These are phyloP conservation scores for Acholoe squamosa DNA, from an alignment of 2,888 invertebrate species.

Conservation along the genomic window DNA sequence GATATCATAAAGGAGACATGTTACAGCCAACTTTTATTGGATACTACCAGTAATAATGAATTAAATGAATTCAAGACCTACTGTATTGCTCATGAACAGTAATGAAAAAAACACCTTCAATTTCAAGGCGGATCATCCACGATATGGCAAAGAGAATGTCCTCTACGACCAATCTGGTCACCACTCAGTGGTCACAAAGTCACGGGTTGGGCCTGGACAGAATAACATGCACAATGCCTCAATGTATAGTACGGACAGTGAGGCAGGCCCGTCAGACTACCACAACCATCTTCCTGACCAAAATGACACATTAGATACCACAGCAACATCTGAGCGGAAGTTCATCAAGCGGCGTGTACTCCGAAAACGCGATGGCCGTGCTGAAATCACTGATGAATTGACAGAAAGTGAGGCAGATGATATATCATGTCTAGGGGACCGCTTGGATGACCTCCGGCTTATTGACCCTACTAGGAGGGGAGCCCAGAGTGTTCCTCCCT, in stretches of 20 bases:
- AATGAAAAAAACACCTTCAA: not conserved
- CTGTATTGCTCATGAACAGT: no score
- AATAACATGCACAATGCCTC: not conserved
- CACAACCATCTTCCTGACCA: not conserved
- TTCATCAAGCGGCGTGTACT: constrained; percentile 65
- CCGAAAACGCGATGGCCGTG: constrained; percentile 73
- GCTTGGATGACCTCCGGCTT: constrained; percentile 2
- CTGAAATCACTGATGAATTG: constrained; percentile 67
- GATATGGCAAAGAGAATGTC: constrained; percentile 49
- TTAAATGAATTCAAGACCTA: no score
- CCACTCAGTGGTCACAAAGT: constrained; percentile 28
- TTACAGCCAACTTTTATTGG: not conserved
- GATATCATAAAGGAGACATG: no score
- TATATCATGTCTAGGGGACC: constrained; percentile 37
- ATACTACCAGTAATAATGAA: not conserved
- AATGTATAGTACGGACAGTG: constrained; percentile 18
- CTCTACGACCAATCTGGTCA: constrained; percentile 8
- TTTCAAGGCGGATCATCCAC: constrained; percentile 24
- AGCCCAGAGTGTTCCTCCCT: not conserved
- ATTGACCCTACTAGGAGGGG: not conserved
- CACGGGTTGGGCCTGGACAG: not conserved
- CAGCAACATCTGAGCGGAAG: constrained; percentile 55
- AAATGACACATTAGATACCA: constrained; percentile 61
- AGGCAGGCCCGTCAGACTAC: not conserved
- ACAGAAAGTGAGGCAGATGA: constrained; percentile 67